A percentile compares a stretch with the other conserved stretches of the same genome.
These are phyloP conservation scores for Premnoplex brunnescens DNA, from an alignment of 2,797 vertebrate species.

Conservation along the genomic window DNA sequence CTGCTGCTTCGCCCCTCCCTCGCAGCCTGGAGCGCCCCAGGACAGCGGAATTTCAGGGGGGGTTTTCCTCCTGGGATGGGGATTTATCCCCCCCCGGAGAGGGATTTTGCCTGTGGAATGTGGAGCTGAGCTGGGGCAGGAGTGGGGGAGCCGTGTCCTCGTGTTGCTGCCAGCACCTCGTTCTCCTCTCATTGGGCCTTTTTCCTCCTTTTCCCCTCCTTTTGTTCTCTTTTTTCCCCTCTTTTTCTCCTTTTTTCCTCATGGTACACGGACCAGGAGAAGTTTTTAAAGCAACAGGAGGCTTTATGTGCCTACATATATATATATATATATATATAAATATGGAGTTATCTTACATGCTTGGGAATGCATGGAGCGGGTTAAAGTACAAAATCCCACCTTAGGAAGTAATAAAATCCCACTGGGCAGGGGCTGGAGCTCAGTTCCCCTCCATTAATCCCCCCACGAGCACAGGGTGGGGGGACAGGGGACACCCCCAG, in stretches of 20 bases:
- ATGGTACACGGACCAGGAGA: background rate
- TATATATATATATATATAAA: background rate
- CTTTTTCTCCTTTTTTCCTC: background rate
- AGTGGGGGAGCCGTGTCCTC: background rate
- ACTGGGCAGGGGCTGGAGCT: background rate
- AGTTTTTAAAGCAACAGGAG: background rate
- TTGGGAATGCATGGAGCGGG: background rate
- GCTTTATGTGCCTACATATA: constrained; percentile 10
- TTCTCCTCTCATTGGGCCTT: background rate
- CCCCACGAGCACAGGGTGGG: background rate
- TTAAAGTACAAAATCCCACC: background rate
- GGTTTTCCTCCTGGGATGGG: background rate
- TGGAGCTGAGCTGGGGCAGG: background rate
- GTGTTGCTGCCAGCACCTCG: background rate
- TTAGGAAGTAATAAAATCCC: background rate
- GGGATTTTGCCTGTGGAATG: background rate
- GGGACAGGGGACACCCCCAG: background rate
- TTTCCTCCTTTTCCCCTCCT: background rate
- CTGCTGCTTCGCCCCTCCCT: background rate
- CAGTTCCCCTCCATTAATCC: background rate
- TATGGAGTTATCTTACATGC: background rate
- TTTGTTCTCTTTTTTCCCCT: background rate
- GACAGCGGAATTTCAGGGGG: background rate
- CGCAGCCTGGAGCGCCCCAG: background rate
- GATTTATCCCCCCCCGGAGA: background rate